phyloP scores from a whole-genome alignment of 2,888 invertebrate genomes.

The Philereme vetulata region DNA sequence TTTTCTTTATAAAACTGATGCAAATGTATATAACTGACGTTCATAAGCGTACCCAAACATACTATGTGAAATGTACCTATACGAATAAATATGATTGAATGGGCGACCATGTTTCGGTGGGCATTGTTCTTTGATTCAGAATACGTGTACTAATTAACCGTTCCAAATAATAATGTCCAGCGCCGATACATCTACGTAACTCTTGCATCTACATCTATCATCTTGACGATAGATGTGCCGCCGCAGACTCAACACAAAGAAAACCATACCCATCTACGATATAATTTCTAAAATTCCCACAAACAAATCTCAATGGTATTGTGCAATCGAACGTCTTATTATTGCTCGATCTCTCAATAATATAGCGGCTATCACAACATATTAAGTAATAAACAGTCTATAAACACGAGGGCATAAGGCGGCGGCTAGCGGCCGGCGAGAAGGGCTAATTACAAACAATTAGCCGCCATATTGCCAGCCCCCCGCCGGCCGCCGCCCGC shows the following conservation, averaged over 20 bases:
- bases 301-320: slow-evolving; percentile 49
- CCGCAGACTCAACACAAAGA: slow-evolving; percentile 8
- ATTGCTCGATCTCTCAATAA: slow-evolving; percentile 45
- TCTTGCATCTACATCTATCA: not conserved
- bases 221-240: not conserved
- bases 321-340: slow-evolving; percentile 41
- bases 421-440: slow-evolving; percentile 45
- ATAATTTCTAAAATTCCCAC: slow-evolving; percentile 46
- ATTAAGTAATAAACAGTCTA: slow-evolving; percentile 80
- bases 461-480: slow-evolving; percentile 65
- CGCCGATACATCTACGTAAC: no score
- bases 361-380: slow-evolving; percentile 60
- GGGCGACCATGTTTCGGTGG: no score
- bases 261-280: not conserved
- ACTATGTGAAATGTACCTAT: no score
- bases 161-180: no score
- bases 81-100: no score
- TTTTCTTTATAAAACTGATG: no score
- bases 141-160: no score
- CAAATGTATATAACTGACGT: no score
- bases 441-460: slow-evolving; percentile 76
- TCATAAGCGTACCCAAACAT: no score
- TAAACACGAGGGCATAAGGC: slow-evolving; percentile 56
- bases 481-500: slow-evolving; percentile 48
- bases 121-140: no score